Evolutionary conservation across 2,113 vertebrate genomes (phyloP), one percentile per base, ranked within the genome.

Genomic region (Boleophthalmus pectinirostris): DNA sequence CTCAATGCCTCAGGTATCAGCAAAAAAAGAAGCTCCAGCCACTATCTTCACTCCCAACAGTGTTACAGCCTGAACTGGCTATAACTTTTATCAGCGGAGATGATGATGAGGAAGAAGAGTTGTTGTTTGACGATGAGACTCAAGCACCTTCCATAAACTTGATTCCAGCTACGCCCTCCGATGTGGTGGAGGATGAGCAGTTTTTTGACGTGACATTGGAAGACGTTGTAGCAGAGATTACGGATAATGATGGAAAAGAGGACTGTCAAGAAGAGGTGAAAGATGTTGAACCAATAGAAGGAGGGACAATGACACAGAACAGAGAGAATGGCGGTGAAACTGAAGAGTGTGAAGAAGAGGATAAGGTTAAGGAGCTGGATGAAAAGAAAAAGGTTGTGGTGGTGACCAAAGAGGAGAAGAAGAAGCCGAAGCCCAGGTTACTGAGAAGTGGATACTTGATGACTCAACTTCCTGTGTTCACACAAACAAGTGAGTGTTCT

Each of bases 111-210:
- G 38, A 43, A 43, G 38, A 82, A 16, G 75, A 85, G 29, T 78
- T 83, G 7, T 7, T 82, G 43, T 85, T 71, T 38, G 72, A 77
- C 1, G 79, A 71, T 16, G 66, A 67, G 51, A 81, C 72, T 0
- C 78, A 56, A 13, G 80, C 79, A 29, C 93, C 92, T 11, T 71
- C 85, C 47, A 94, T 95, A 65, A 90, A 93, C 66, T 78, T 95
- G 56, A 94, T 94, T 69, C 93, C 94, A 12, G 92, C 93, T 12
- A 94, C 92, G 21, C 93, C 93, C 35, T 94, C 89, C 1, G 90
- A 90, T 10, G 54, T 91, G 0, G 69, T 87, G 1, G 80, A 89
- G 0, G 85, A 91, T 1, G 90, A 91, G 63, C 92, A 85, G 73
- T 94, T 94, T 85, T 94, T 95, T 56, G 89, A 93, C 68, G 77